A percentile compares a stretch with the other conserved stretches of the same genome.
Evolutionary conservation across 2,797 vertebrate species (phyloP).

Genomic region (Xenopus petersii): DNA sequence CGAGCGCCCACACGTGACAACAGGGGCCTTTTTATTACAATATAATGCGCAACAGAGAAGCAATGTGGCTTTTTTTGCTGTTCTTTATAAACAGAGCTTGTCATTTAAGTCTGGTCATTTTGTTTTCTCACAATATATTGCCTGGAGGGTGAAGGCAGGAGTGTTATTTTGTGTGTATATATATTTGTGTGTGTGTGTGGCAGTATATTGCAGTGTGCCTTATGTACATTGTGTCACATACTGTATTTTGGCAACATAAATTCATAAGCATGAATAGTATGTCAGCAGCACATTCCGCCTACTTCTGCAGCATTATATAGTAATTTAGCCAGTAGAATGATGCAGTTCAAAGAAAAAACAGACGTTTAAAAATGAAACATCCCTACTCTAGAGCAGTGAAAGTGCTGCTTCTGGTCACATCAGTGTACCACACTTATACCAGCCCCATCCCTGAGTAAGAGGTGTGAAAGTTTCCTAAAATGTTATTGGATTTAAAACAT

Average conservation of each 20-base stretch:
- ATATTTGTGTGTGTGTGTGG: too few relatives aligned
- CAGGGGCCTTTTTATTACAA: slow-evolving; percentile 29
- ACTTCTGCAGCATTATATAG: slow-evolving; percentile 64
- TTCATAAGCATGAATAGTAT: slow-evolving; percentile 58
- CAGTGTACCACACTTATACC: slow-evolving; percentile 78
- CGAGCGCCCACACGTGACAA: not conserved
- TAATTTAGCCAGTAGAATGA: slow-evolving; percentile 56
- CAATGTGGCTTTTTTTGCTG: slow-evolving; percentile 46
- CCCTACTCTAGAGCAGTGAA: slow-evolving; percentile 79
- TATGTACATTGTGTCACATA: not conserved
- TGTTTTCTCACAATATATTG: too few relatives aligned
- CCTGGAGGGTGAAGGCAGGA: slow-evolving; percentile 25
- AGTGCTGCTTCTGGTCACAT: slow-evolving; percentile 81
- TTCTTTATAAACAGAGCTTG: too few relatives aligned
- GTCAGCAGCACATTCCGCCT: slow-evolving; percentile 46
- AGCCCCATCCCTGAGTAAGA: slow-evolving; percentile 88
- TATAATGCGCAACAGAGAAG: slow-evolving; percentile 52
- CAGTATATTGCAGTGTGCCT: slow-evolving; percentile 3
- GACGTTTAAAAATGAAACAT: slow-evolving; percentile 70
- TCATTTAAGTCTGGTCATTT: too few relatives aligned
- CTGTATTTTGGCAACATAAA: slow-evolving; percentile 59
- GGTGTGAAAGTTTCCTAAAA: slow-evolving; percentile 76
- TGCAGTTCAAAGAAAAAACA: slow-evolving; percentile 65
- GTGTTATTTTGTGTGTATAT: slow-evolving; percentile 17
- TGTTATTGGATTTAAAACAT: slow-evolving; percentile 69